phyloP scores from a whole-genome alignment of 1,140 invertebrate genomes.

The Scylla paramamosain region DNA sequence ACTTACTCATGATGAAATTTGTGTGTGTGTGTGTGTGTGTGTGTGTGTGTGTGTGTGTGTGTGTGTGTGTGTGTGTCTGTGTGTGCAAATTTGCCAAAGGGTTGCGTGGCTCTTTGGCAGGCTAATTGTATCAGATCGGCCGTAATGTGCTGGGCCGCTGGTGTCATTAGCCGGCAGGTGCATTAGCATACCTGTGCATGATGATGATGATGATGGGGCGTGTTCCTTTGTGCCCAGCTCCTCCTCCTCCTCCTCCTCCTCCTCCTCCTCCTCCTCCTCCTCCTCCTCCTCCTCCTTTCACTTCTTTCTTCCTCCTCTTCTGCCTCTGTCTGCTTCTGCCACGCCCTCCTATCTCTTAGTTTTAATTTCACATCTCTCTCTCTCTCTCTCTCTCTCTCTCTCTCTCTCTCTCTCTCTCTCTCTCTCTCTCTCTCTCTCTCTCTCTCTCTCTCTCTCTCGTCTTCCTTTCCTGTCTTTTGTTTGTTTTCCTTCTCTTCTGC shows the following conservation, averaged over 20 bases:
- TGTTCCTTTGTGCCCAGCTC: not conserved
- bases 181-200: slow-evolving; percentile 2
- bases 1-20: not conserved
- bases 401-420: not conserved
- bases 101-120: not conserved
- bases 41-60: slow-evolving; percentile 20
- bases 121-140: slow-evolving; percentile 13
- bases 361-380: not conserved
- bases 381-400: not conserved
- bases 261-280: no score
- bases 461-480: not conserved
- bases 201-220: slow-evolving; percentile 6
- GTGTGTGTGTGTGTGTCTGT: slow-evolving; percentile 7
- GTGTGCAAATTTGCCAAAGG: not conserved
- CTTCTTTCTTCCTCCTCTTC: not conserved
- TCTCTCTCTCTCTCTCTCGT: not conserved
- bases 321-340: not conserved
- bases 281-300: not conserved
- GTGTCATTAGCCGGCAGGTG: not conserved
- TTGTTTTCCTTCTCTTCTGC: not conserved
- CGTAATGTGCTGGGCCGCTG: not conserved
- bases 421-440: not conserved
- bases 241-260: not conserved
- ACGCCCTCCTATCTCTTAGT: not conserved
- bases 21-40: not conserved